A percentile compares a stretch with the other conserved stretches of the same genome.
Evolutionary conservation across 2,888 invertebrate genomes (phyloP).

Genomic region (Xanthia togata): DNA sequence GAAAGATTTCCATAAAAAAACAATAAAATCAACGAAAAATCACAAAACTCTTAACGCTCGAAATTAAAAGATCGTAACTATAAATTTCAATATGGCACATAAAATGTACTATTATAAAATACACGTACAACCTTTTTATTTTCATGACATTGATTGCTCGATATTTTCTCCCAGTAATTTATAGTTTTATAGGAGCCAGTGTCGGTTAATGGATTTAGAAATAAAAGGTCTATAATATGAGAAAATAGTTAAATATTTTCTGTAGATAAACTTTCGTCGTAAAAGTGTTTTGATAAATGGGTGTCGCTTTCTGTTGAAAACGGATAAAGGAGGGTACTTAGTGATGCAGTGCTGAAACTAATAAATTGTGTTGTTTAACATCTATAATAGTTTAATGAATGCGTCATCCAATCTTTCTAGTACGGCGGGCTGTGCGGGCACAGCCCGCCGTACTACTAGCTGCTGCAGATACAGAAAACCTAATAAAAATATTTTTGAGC

Average conservation of each 20-base stretch:
- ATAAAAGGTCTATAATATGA: conserved; percentile 30
- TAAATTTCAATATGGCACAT: conserved; percentile 57
- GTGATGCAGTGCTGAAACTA: neutral
- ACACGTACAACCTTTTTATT: conserved; percentile 65
- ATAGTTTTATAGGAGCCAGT: conserved; percentile 58
- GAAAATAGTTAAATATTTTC: conserved; percentile 33
- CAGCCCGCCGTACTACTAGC: too few species aligned
- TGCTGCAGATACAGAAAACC: too few species aligned
- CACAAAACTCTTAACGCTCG: conserved; percentile 32
- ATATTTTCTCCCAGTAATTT: conserved; percentile 62
- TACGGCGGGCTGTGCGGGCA: too few species aligned
- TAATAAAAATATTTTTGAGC: too few species aligned
- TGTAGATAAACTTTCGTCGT: conserved; percentile 46
- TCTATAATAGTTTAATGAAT: too few species aligned
- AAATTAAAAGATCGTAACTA: conserved; percentile 61
- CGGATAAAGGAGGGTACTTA: neutral
- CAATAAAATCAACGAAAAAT: conserved; percentile 10
- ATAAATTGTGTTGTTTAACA: neutral
- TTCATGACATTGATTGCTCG: conserved; percentile 68
- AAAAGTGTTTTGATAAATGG: conserved; percentile 42
- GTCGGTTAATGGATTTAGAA: conserved; percentile 50
- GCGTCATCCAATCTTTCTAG: too few species aligned
- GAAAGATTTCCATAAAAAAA: neutral
- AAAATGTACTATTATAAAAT: conserved; percentile 69
- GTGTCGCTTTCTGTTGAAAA: conserved; percentile 13